These are phyloP conservation scores for Neostethus bicornis DNA, from an alignment of 2,797 vertebrate genomes.

Conservation along the genomic window DNA sequence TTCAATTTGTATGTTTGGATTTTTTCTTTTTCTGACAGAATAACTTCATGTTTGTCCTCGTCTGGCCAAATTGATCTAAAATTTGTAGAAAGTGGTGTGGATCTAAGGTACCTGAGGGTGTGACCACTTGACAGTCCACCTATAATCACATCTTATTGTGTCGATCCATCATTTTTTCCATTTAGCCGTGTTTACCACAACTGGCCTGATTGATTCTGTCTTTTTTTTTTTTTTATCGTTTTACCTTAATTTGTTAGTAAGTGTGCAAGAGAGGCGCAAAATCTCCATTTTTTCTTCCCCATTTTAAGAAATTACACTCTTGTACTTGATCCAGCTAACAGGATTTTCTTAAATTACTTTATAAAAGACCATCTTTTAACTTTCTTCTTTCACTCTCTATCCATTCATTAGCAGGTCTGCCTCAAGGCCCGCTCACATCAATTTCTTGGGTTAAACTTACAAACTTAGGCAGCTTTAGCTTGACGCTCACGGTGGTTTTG, in stretches of 20 bases:
- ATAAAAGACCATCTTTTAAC: constrained; percentile 99
- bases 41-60: no score
- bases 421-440: constrained; percentile 97
- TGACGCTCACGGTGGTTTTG: constrained; percentile 97
- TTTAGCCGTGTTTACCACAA: constrained; percentile 76
- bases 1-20: no score
- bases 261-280: constrained; percentile 73
- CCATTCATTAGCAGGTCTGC: constrained; percentile 99
- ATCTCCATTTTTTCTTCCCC: constrained; percentile 76
- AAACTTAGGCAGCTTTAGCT: constrained; percentile 99
- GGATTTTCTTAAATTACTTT: constrained; percentile 99
- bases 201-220: constrained; percentile 80
- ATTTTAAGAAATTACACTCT: constrained; percentile 98
- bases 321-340: constrained; percentile 99
- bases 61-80: constrained; percentile 31
- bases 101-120: constrained; percentile 47
- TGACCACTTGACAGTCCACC: constrained; percentile 40
- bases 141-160: constrained; percentile 60
- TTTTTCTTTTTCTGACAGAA: no score
- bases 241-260: constrained; percentile 83
- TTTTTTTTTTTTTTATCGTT: constrained; percentile 80
- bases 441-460: constrained; percentile 99
- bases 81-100: constrained; percentile 46
- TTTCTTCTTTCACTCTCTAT: constrained; percentile 99
- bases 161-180: constrained; percentile 59